Conservation (phyloP, 2,888 invertebrate genomes). For the Dinocampus coccinellae region DNA sequence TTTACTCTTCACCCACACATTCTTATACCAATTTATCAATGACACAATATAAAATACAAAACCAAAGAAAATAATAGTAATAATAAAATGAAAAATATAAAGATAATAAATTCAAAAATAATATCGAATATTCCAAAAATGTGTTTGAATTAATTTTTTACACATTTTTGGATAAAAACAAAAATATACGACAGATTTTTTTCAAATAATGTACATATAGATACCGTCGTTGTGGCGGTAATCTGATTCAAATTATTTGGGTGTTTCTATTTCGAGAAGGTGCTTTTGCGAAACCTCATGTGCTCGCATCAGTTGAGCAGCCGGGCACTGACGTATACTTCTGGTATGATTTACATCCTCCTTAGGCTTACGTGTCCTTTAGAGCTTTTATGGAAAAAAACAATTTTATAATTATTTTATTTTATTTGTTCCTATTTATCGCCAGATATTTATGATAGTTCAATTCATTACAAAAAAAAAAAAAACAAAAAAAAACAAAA, state of each 20-base stretch:
- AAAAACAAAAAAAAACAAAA: too few species aligned
- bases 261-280: constrained; percentile 70
- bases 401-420: too few species aligned
- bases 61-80: too few species aligned
- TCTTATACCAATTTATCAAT: not conserved
- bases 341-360: not conserved
- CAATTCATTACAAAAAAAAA: too few species aligned
- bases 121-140: not conserved
- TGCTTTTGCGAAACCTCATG: constrained; percentile 68
- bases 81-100: not conserved
- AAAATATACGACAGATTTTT: not conserved
- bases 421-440: too few species aligned
- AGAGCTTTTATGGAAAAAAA: too few species aligned
- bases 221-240: constrained; percentile 54
- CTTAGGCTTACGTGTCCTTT: not conserved
- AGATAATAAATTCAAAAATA: too few species aligned
- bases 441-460: too few species aligned
- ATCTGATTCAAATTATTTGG: constrained; percentile 70
- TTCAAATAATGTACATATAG: constrained; percentile 31
- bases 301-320: constrained; percentile 48
- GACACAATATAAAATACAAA: too few species aligned
- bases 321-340: constrained; percentile 52
- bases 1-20: not conserved
- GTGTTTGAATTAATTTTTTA: not conserved
- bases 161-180: not conserved